A percentile compares a stretch with the other conserved stretches of the same genome.
Conservation (phyloP, 2,797 vertebrate species). For the Eidolon dupreanum region DNA sequence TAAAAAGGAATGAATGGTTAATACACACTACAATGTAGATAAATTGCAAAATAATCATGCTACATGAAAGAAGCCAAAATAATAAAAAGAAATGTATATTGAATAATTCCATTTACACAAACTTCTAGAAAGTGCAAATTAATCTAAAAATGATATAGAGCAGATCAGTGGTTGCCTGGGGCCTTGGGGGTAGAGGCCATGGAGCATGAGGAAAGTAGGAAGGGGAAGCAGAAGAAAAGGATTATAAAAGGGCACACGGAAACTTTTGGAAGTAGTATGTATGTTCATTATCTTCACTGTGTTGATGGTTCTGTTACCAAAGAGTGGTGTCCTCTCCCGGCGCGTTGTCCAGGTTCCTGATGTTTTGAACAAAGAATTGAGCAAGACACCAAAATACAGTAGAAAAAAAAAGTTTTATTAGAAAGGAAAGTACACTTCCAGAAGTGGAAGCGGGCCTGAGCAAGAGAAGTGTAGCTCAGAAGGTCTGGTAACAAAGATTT, state of each 20-base stretch:
- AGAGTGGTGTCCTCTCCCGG: too few relatives aligned
- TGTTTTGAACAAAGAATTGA: too few relatives aligned
- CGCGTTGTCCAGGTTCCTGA: too few relatives aligned
- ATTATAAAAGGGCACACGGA: neutral
- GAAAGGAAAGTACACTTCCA: too few relatives aligned
- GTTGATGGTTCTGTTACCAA: neutral
- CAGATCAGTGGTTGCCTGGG: neutral
- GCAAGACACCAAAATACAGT: too few relatives aligned
- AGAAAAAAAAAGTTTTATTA: too few relatives aligned
- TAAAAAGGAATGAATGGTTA: neutral
- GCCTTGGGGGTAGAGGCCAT: neutral
- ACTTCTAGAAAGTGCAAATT: constrained; percentile 12
- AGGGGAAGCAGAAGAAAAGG: neutral
- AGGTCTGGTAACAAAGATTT: too few relatives aligned
- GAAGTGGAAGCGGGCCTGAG: too few relatives aligned
- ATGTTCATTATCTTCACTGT: neutral
- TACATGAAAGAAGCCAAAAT: neutral
- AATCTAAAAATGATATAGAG: constrained; percentile 27
- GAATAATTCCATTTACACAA: neutral
- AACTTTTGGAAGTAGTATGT: neutral
- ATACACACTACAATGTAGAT: neutral
- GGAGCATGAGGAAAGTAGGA: neutral
- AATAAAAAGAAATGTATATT: neutral
- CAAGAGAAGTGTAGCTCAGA: too few relatives aligned
- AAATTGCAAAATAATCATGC: neutral